Conservation (phyloP, 2,113 vertebrate species). For the Crotalus helleri region DNA sequence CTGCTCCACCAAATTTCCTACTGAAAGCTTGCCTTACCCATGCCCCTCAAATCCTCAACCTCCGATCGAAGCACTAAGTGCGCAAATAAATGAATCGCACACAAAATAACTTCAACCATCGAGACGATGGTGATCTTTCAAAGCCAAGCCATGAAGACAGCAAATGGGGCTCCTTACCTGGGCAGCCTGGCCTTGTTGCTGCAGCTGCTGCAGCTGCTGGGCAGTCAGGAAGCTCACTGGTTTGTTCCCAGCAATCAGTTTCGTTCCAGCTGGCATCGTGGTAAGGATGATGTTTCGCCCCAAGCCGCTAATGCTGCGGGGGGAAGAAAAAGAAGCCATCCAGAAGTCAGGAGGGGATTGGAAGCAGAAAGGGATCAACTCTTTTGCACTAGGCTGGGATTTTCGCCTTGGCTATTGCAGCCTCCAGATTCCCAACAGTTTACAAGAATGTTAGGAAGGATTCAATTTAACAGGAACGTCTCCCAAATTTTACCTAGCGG, state of each 20-base stretch:
- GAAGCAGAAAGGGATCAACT: background rate
- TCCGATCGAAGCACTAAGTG: background rate
- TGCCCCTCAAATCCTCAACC: background rate
- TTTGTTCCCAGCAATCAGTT: constrained; percentile 94
- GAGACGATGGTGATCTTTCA: background rate
- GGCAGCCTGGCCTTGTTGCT: constrained; percentile 95
- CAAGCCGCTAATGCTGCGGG: constrained; percentile 83
- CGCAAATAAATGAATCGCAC: background rate
- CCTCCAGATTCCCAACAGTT: background rate
- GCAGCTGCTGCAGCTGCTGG: constrained; percentile 95
- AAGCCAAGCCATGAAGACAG: background rate
- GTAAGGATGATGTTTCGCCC: constrained; percentile 97
- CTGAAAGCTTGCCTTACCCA: background rate
- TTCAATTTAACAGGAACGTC: too few species aligned
- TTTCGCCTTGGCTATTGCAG: background rate
- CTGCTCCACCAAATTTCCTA: too few species aligned
- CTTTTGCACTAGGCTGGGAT: background rate
- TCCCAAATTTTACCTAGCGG: background rate
- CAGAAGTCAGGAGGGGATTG: background rate
- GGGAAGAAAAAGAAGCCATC: constrained; percentile 2
- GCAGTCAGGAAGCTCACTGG: constrained; percentile 96
- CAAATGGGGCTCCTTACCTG: constrained; percentile 74
- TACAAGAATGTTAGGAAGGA: background rate
- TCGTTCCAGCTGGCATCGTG: constrained; percentile 94
- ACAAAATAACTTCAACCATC: background rate